phyloP scores from a whole-genome alignment of 2,797 vertebrate genomes.

The Varecia variegata region DNA sequence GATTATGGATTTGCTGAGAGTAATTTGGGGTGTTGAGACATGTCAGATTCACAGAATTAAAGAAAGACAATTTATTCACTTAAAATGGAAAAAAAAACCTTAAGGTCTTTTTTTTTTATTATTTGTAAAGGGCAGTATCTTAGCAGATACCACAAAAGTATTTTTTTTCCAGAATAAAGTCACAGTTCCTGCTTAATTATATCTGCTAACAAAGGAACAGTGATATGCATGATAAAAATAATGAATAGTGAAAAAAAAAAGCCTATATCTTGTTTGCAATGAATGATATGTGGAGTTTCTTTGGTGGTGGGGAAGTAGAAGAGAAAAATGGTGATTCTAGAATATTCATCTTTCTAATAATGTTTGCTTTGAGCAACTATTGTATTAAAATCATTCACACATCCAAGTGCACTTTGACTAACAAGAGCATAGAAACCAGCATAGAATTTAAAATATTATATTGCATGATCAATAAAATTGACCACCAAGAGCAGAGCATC shows the following conservation, averaged over 20 bases:
- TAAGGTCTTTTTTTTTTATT: neutral
- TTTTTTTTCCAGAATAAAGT: neutral
- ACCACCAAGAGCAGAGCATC: neutral
- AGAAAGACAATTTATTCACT: slow-evolving; percentile 18
- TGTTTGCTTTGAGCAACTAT: slow-evolving; percentile 18
- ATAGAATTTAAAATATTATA: neutral
- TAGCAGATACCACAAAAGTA: neutral
- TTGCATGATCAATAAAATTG: neutral
- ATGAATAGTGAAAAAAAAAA: neutral
- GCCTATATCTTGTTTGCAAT: neutral
- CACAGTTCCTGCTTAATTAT: neutral
- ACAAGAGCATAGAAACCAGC: neutral
- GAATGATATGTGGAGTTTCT: neutral
- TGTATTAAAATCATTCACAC: slow-evolving; percentile 40
- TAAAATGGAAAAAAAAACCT: slow-evolving; percentile 35
- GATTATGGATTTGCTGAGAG: neutral
- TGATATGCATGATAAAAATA: neutral
- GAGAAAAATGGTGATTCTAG: neutral
- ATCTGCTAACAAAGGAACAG: neutral
- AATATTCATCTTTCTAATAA: neutral
- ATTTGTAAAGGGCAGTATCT: neutral
- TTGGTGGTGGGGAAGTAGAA: neutral
- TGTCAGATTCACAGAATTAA: slow-evolving; percentile 7
- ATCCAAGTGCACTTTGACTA: neutral
- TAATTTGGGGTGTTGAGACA: neutral